A percentile compares a stretch with the other conserved stretches of the same genome.
Conservation (phyloP, 1,140 invertebrate genomes). For the Schlechtendalia chinensis region DNA sequence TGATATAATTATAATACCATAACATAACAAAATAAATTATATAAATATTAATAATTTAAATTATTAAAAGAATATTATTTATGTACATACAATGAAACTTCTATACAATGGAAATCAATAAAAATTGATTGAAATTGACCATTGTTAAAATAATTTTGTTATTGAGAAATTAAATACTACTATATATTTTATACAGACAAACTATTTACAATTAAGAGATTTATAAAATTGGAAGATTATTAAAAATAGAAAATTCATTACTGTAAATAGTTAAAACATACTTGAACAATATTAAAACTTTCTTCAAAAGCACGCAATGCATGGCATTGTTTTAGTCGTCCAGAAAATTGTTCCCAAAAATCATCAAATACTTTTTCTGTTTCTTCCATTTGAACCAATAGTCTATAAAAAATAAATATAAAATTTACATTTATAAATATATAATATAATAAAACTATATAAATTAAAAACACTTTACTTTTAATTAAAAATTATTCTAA, state of each 20-base stretch:
- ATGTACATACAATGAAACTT: too few relatives aligned
- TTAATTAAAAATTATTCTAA: too few relatives aligned
- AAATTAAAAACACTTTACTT: background rate
- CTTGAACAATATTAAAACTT: slow-evolving; percentile 78
- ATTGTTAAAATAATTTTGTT: too few relatives aligned
- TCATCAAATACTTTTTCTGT: slow-evolving; percentile 89
- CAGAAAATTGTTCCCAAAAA: slow-evolving; percentile 89
- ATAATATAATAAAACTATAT: background rate
- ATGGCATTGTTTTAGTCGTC: slow-evolving; percentile 82
- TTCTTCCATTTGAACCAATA: slow-evolving; percentile 88
- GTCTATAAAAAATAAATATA: slow-evolving; percentile 25
- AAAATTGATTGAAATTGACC: too few relatives aligned
- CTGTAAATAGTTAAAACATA: slow-evolving; percentile 51
- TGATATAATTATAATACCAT: too few relatives aligned
- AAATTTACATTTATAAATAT: background rate
- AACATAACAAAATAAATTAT: too few relatives aligned
- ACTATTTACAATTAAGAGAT: too few relatives aligned
- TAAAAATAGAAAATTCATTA: background rate
- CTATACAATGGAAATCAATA: too few relatives aligned
- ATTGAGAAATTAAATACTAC: too few relatives aligned
- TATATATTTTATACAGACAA: too few relatives aligned
- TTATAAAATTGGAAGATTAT: background rate
- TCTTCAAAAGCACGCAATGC: slow-evolving; percentile 86
- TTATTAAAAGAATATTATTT: too few relatives aligned
- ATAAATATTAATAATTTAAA: too few relatives aligned